Percentiles rank a stretch among this genome's conserved stretches.
Conservation (phyloP, 2,797 vertebrate genomes). For the Periparus ater region DNA sequence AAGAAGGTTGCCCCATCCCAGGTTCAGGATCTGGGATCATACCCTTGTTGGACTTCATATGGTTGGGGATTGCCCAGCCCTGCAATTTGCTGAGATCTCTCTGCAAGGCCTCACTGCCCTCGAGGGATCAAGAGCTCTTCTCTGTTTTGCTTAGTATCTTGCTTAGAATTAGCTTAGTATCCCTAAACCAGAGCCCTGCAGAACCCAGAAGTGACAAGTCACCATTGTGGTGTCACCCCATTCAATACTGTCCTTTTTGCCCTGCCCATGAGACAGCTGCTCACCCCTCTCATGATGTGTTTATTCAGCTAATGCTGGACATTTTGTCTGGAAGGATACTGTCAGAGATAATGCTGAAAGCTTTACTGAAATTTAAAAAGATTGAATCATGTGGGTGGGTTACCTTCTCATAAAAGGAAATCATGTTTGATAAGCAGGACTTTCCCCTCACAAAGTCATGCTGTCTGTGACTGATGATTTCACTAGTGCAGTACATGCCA, state of each 20-base stretch:
- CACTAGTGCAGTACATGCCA: background rate
- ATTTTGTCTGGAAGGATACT: background rate
- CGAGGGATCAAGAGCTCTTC: background rate
- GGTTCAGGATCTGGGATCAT: background rate
- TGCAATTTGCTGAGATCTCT: no score
- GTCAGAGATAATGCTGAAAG: background rate
- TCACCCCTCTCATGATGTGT: background rate
- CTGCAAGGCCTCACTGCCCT: background rate
- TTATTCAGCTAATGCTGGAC: background rate
- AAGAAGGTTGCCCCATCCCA: background rate
- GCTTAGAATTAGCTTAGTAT: background rate
- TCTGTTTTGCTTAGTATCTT: background rate
- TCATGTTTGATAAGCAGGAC: rapidly evolving
- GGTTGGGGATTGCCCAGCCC: background rate
- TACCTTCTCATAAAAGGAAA: background rate
- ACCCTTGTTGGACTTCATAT: no score
- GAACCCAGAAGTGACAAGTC: background rate
- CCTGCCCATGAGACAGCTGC: rapidly evolving
- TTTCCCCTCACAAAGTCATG: background rate
- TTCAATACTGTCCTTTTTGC: no score
- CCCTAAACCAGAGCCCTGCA: background rate
- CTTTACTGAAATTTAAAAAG: background rate
- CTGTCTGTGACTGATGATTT: background rate
- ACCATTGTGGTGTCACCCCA: no score
- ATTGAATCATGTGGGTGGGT: background rate